phyloP scores from a whole-genome alignment of 2,797 vertebrate species.

The Spinibarbus caldwelli region DNA sequence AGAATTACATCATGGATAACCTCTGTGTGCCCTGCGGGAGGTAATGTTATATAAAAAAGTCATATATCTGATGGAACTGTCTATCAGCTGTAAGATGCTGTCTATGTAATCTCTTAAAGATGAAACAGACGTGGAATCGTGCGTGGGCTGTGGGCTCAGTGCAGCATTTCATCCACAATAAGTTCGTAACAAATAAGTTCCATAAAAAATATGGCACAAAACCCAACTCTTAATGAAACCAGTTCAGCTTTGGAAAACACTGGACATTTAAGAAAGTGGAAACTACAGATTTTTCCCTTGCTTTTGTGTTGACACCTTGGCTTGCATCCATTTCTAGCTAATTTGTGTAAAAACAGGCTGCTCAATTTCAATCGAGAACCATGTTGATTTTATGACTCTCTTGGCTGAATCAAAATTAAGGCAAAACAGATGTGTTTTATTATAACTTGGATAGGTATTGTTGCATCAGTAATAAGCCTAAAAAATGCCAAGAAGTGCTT shows the following conservation, averaged over 20 bases:
- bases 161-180: background rate
- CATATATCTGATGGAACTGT: background rate
- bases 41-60: background rate
- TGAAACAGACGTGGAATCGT: background rate
- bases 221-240: background rate
- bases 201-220: background rate
- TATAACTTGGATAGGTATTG: constrained; percentile 43
- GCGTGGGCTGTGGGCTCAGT: background rate
- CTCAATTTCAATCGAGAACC: constrained; percentile 63
- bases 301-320: constrained; percentile 58
- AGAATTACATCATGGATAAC: background rate
- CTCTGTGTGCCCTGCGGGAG: background rate
- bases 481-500: constrained; percentile 48
- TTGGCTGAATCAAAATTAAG: constrained; percentile 48
- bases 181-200: background rate
- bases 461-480: constrained; percentile 42
- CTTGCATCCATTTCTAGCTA: constrained; percentile 61
- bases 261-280: background rate
- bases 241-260: background rate
- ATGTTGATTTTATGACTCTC: constrained; percentile 64
- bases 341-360: constrained; percentile 65
- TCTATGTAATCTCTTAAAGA: background rate
- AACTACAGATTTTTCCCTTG: background rate
- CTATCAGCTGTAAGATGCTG: background rate
- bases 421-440: constrained; percentile 54